Conservation (phyloP, 2,888 invertebrate species). For the Stenotaenia linearis region DNA sequence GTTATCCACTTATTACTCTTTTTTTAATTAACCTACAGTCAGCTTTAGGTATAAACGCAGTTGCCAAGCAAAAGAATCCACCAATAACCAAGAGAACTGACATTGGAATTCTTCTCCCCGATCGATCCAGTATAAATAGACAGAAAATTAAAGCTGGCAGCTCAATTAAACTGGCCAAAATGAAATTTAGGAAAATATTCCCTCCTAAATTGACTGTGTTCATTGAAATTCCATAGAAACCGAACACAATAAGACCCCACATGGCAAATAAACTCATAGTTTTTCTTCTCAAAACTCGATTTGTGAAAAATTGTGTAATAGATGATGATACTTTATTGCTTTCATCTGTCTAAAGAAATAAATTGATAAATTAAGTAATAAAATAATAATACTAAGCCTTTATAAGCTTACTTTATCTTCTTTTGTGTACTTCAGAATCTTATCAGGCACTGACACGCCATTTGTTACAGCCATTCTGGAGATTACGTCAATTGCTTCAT, state of each 20-base stretch:
- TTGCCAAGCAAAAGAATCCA: not conserved
- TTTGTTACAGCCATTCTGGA: slow-evolving; percentile 57
- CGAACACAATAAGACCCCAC: slow-evolving; percentile 33
- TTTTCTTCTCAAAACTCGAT: not conserved
- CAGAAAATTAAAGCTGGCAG: slow-evolving; percentile 37
- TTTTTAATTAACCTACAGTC: no score
- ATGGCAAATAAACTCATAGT: not conserved
- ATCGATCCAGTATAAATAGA: slow-evolving; percentile 33
- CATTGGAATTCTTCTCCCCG: slow-evolving; percentile 33
- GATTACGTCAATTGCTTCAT: slow-evolving; percentile 56
- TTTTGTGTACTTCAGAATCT: slow-evolving; percentile 42
- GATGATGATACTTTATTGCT: not conserved
- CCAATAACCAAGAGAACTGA: slow-evolving; percentile 33
- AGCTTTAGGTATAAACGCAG: not conserved
- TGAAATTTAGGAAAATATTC: slow-evolving; percentile 35
- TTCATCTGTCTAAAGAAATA: not conserved
- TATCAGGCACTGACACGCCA: slow-evolving; percentile 51
- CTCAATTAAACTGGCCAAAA: slow-evolving; percentile 36
- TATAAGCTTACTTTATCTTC: not conserved
- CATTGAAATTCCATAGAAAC: slow-evolving; percentile 38
- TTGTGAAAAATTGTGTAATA: not conserved
- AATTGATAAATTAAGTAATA: not conserved
- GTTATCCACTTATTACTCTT: no score
- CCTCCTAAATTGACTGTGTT: slow-evolving; percentile 36
- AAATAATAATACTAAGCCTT: not conserved